These are phyloP conservation scores for Anguilla pacifica DNA, from an alignment of 2,797 vertebrate species.

Conservation along the genomic window DNA sequence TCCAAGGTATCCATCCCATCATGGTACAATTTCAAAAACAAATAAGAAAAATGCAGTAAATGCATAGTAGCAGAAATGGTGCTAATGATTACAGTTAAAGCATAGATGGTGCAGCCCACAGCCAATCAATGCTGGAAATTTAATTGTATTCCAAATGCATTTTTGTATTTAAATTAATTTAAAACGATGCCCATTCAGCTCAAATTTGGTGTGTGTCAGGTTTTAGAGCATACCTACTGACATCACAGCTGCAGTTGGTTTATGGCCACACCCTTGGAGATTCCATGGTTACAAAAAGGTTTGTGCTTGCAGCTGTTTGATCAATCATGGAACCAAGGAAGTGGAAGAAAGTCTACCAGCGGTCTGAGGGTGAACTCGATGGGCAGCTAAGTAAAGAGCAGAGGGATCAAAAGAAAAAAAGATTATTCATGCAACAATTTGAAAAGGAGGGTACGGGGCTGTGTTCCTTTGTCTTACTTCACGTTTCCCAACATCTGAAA, in stretches of 20 bases:
- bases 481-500: neutral
- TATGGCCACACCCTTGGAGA: neutral
- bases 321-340: conserved; percentile 28
- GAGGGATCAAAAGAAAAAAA: conserved; percentile 28
- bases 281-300: neutral
- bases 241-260: neutral
- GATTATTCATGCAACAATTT: conserved; percentile 43
- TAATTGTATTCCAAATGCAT: neutral
- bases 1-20: too few species aligned
- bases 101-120: too few species aligned
- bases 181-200: neutral
- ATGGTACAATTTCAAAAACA: too few species aligned
- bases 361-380: neutral
- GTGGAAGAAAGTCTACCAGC: neutral
- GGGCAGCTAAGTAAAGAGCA: conserved; percentile 27
- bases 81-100: too few species aligned
- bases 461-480: neutral
- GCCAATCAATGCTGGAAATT: neutral
- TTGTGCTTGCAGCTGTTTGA: neutral
- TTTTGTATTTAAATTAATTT: too few species aligned
- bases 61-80: too few species aligned
- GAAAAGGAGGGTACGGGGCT: conserved; percentile 36
- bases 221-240: neutral
- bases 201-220: too few species aligned
- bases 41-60: too few species aligned